Evolutionary conservation across 2,113 vertebrate species (phyloP), one percentile per base, ranked within the genome.

Genomic region (Hemicordylus capensis): DNA sequence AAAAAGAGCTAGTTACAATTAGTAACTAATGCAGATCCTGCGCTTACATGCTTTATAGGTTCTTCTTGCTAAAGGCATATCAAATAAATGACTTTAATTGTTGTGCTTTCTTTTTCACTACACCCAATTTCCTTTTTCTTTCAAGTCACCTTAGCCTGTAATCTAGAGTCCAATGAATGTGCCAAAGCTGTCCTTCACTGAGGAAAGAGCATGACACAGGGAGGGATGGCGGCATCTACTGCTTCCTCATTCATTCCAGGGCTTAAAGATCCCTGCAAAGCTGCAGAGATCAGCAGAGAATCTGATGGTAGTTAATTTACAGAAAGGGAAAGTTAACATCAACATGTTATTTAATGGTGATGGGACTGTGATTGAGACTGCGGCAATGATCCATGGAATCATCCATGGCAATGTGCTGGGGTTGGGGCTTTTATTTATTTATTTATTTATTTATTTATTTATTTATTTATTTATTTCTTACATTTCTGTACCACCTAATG

Each of bases 1-100:
- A 84, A 90, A 80, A 26, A 91, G 89, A 90, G 69, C 80, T 86
- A 72, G 56, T 88, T 89, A 81, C 42, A 22, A 80, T 85, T 85
- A 80, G 61, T 89, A 48, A 78, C 74, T 88, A 89, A 75, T 83
- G 90, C 85, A 77, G 54, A 80, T 86, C 90, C 89, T 88, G 54
- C 22, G 61, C 76, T 64, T 54, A 92, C 87, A 61, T 86, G 69
- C 76, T 92, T 81, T 84, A 73, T 87, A 89, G 85, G 81, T 87
- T 93, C 89, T 87, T 90, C 87, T 91, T 81, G 86, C 80, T 94
- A 61, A 80, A 80, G 56, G 67, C 84, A 73, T 93, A 94, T 94
- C 90, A 93, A 93, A 92, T 92, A 92, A 93, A 93, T 94, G 46
- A 78, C 87, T 89, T 93, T 92, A 93, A 94, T 94, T 88, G 90